Evolutionary conservation across 1,140 invertebrate genomes (phyloP).

Genomic region (Ceratitis capitata): DNA sequence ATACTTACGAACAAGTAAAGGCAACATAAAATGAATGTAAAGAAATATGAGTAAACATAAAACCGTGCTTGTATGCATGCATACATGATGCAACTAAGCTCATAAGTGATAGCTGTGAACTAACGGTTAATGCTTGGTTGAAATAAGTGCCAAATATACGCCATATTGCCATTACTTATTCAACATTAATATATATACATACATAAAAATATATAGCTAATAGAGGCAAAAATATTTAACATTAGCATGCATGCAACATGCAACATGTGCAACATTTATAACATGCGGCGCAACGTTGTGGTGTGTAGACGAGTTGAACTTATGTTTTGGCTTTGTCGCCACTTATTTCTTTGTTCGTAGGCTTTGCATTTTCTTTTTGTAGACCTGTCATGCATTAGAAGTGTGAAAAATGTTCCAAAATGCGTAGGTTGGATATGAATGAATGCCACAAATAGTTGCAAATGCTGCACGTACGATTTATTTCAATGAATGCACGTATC

Average conservation of each 20-base stretch:
- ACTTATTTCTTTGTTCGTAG: background rate
- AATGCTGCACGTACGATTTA: constrained; percentile 16
- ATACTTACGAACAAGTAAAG: background rate
- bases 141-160: constrained; percentile 18
- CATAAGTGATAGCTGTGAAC: background rate
- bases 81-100: background rate
- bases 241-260: constrained; percentile 33
- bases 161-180: background rate
- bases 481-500: background rate
- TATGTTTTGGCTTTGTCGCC: background rate
- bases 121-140: background rate
- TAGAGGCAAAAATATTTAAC: background rate
- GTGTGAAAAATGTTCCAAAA: constrained; percentile 31
- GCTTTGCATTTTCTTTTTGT: background rate
- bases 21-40: too few species aligned
- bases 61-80: background rate
- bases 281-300: background rate
- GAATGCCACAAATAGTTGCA: background rate
- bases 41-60: background rate
- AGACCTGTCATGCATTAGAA: background rate
- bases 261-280: background rate
- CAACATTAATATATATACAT: background rate
- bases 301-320: background rate
- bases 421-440: constrained; percentile 23
- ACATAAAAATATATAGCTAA: background rate